phyloP scores from a whole-genome alignment of 1,140 invertebrate species.

The Ooceraea biroi region DNA sequence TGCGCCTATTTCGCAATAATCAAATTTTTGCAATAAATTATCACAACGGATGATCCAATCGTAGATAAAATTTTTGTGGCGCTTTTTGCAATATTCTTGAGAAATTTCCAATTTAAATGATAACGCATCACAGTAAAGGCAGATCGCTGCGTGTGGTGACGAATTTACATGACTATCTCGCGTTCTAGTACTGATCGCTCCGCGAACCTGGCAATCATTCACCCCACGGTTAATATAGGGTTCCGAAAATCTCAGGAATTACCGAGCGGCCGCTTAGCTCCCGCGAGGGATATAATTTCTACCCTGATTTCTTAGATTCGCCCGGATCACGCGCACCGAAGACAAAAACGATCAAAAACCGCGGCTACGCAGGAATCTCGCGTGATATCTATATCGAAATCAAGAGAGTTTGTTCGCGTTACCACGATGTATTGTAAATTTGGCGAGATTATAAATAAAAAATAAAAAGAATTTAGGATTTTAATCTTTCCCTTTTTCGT shows the following conservation, averaged over 20 bases:
- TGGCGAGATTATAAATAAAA: background rate
- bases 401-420: background rate
- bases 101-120: background rate
- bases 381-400: slow-evolving; percentile 10
- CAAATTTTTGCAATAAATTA: background rate
- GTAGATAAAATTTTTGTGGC: background rate
- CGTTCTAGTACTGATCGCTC: background rate
- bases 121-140: too few relatives aligned
- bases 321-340: background rate
- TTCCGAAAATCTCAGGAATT: slow-evolving; percentile 70
- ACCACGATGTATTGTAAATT: background rate
- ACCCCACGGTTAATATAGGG: slow-evolving; percentile 69
- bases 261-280: slow-evolving; percentile 59
- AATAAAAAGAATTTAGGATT: background rate
- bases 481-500: background rate
- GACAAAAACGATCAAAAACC: background rate
- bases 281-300: slow-evolving; percentile 72
- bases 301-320: slow-evolving; percentile 56
- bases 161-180: slow-evolving; percentile 12
- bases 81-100: background rate
- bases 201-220: slow-evolving; percentile 61
- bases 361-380: background rate
- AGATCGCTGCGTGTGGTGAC: background rate
- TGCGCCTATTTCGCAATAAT: too few relatives aligned
- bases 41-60: too few relatives aligned